These are phyloP conservation scores for Lytechinus pictus DNA, from an alignment of 35 echinoderm and acorn worm genomes.

Conservation along the genomic window DNA sequence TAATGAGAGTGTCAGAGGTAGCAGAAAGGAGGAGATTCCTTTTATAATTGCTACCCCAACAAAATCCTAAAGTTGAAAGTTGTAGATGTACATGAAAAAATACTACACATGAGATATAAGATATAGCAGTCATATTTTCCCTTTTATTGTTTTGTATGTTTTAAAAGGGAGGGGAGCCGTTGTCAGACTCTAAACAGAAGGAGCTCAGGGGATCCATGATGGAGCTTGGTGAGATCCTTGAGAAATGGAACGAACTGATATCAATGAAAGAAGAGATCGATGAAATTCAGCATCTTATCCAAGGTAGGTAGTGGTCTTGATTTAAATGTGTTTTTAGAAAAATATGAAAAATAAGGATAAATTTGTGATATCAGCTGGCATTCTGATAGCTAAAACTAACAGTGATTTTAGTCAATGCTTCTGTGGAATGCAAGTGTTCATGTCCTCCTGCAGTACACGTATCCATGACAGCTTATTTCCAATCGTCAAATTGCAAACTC, in stretches of 20 bases:
- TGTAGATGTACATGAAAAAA: no score
- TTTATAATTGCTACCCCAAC: no score
- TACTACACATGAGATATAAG: no score
- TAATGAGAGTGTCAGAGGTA: no score
- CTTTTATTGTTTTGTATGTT: background rate
- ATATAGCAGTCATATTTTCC: background rate
- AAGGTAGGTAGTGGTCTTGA: slow-evolving; percentile 30
- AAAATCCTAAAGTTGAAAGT: no score
- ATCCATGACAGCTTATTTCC: no score
- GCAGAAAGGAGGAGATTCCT: no score
- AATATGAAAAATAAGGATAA: background rate
- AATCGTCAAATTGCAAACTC: no score
- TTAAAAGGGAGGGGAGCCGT: background rate
- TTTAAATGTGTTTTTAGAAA: background rate
- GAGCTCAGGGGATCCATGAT: slow-evolving; percentile 37
- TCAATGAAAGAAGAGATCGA: slow-evolving; percentile 58
- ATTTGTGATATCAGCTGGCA: background rate
- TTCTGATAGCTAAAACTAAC: no score
- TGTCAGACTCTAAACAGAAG: slow-evolving; percentile 44
- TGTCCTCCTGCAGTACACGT: no score
- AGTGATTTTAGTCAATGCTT: no score
- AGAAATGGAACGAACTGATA: slow-evolving; percentile 51
- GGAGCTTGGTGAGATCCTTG: slow-evolving; percentile 50
- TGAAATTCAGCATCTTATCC: slow-evolving; percentile 57
- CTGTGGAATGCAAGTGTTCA: no score